Percentiles rank a stretch among this genome's conserved stretches.
These are phyloP conservation scores for Sphenopsis melanotis DNA, from an alignment of 2,797 vertebrate genomes.

Conservation along the genomic window DNA sequence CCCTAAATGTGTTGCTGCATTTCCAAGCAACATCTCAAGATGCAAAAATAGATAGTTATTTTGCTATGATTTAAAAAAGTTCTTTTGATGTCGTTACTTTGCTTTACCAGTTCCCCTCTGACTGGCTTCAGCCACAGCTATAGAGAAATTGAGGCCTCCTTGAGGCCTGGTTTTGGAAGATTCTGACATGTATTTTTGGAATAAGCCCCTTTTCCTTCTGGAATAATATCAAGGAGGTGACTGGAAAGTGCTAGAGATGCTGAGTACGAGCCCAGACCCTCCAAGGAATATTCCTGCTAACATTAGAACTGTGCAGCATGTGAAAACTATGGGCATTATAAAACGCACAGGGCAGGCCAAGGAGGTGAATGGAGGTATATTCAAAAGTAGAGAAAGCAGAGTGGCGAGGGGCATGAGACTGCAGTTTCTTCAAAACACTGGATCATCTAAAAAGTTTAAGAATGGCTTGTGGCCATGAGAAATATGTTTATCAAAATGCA, in stretches of 20 bases:
- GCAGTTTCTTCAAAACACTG: not conserved
- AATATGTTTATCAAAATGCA: not conserved
- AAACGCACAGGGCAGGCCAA: not conserved
- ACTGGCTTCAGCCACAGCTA: not conserved
- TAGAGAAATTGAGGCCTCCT: not conserved
- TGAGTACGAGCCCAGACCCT: not conserved
- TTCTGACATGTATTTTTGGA: not conserved
- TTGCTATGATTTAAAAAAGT: not conserved
- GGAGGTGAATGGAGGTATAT: not conserved
- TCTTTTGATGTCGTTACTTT: not conserved
- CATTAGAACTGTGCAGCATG: not conserved
- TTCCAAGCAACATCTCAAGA: not conserved
- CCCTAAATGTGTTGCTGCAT: not conserved
- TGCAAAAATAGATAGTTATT: not conserved
- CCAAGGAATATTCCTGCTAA: not conserved
- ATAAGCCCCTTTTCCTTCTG: not conserved
- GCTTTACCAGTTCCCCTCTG: not conserved
- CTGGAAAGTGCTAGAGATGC: not conserved
- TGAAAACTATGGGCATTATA: not conserved
- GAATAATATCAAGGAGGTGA: not conserved
- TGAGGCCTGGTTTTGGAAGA: not conserved
- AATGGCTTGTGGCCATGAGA: not conserved
- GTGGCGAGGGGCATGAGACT: rapidly evolving
- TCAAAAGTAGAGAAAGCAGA: not conserved
- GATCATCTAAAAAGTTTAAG: not conserved